phyloP scores from a whole-genome alignment of 2,113 vertebrate genomes.

The Psittacula cyanocephala region DNA sequence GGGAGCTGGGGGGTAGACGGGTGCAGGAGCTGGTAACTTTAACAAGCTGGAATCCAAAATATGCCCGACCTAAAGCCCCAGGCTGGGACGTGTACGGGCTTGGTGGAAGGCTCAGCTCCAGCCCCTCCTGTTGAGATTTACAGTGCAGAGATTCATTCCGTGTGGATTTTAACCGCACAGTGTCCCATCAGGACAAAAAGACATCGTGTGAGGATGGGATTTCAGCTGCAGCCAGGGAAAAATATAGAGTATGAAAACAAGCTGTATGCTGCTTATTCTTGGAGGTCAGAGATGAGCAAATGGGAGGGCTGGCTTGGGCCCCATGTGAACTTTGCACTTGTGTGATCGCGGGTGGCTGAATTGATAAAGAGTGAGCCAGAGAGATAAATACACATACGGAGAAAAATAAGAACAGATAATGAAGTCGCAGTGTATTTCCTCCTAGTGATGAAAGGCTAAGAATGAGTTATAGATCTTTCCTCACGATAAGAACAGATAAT shows the following conservation, averaged over 20 bases:
- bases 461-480: constrained; percentile 56
- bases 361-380: constrained; percentile 30
- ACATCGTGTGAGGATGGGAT: fast-evolving
- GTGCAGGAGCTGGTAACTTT: not conserved
- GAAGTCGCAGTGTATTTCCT: constrained; percentile 30
- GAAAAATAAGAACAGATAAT: constrained; percentile 59
- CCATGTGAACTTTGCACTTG: not conserved
- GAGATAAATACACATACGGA: constrained; percentile 2
- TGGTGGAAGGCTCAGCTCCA: not conserved
- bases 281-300: not conserved
- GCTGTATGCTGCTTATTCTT: not conserved
- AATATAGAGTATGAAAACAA: not conserved
- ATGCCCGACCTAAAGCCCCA: not conserved
- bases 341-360: not conserved
- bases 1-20: not conserved
- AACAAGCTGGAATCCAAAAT: constrained; percentile 38
- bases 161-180: not conserved
- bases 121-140: not conserved
- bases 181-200: not conserved
- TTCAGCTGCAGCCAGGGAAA: not conserved
- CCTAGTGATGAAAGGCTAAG: constrained; percentile 50
- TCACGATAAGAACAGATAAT: not conserved
- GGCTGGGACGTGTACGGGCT: not conserved
- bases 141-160: fast-evolving
- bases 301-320: not conserved